Base-by-base conservation (phyloP, 2,888 invertebrate genomes). In the Linnaemya tessellans region DNA sequence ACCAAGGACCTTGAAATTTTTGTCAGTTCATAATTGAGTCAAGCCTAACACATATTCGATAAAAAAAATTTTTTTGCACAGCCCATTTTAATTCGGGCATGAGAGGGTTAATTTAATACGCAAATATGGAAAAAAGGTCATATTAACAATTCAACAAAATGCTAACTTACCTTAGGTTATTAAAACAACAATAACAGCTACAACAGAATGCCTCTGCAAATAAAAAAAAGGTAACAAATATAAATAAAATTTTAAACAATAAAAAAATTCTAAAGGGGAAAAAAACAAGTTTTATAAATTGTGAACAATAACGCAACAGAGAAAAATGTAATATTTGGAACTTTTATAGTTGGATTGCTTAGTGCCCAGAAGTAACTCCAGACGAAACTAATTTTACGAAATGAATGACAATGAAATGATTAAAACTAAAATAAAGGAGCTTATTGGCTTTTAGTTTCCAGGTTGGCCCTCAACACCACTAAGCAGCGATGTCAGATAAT, bases 111-210 rank as follows among this genome's bases (percentile, higher is more conserved):
- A 83, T 85, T 73, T 74, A 71, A 80, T 54, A 80, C 70, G 83
- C 67, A 68, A 71, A 86, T 70, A 85, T 43, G 10, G 10, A 60
- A 79, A 81, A 80, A 87, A 79, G 60, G 65, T 71, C 73, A 73
- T 58, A 78, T 74, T 81, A 81, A 70, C 62, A 22, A 84, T 65
- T 43, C 43, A 77, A 82, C 77, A 71, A 62, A 80, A 58, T 73
- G 41, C 64, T 60, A 70, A 82, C 74, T 75, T 82, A 82, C 84
- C 79, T 85, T 41, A 82, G 74, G 70, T 81, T 81, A 79, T 74
- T 74, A 74, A 74, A 65, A 51, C 70, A 68, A 75, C 46, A 67
- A 79, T 49, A 77, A 58, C 51, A 18, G 20, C 18, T 11, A 22
- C 22, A 81, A 75, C 58, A 80, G 77, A 22, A 58, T 38, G 71